Evolutionary conservation across 2,888 invertebrate species (phyloP), one percentile per base, ranked within the genome.

Genomic region (Pelosia muscerda): DNA sequence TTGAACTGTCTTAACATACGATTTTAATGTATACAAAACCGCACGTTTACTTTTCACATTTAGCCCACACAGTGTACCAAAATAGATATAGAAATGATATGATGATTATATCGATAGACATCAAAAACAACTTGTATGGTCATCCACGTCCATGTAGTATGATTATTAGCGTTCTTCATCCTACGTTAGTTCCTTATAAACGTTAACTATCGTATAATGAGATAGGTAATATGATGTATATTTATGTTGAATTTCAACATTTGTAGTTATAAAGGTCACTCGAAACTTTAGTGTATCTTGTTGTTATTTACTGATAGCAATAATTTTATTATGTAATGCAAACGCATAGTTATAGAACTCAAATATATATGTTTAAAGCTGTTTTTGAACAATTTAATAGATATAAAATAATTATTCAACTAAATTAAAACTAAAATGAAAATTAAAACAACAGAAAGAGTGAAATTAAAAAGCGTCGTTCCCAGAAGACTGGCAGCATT

Each of bases 61-160:
- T 53, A 65, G n/a, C 77, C 80, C 68, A 79, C 77, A 65, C 60
- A 19, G 57, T 49, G 31, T 54, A 65, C 74, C 55, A 70, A 77
- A 77, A 77, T 70, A 72, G 72, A 60, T 25, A 55, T 63, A 66
- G 56, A 56, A 31, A 64, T 67, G 59, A 61, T 61, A 71, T 34
- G 63, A 68, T 55, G 58, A 53, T 68, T 71, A 62, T 78, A 66
- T 64, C 68, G 61, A 62, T 69, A 63, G 59, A 64, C 68, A 59
- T 66, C 54, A 53, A 76, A 71, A 69, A 66, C 67, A n/a, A 69
- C 77, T 57, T 5, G 54, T 63, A 54, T 63, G 62, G 62, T 63
- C 31, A 23, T 53, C 22, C 28, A 53, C 15, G 42, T 26, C 13
- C 22, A 49, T 61, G 26, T 61, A 6, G 26, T 31, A 63, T 22